Evolutionary conservation across 2,888 invertebrate genomes (phyloP), one percentile per base, ranked within the genome.

Genomic region (Drosophila diplacantha): DNA sequence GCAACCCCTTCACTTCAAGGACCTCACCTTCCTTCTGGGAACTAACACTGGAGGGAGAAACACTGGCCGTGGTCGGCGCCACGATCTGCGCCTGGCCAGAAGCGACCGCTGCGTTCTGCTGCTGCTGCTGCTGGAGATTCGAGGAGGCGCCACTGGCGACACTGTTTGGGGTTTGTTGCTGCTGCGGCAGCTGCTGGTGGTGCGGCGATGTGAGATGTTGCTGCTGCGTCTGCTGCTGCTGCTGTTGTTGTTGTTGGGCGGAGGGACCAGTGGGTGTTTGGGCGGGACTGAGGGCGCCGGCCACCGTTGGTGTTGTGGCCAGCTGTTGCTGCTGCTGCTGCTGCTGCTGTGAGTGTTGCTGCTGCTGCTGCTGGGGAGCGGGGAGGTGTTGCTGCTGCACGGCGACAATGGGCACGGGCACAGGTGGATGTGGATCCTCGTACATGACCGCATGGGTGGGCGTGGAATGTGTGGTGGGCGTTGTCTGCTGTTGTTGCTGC

Each of bases 21-120:
- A 31, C 67, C 87, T 87, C 83, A 89, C 88, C 88, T 89, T 88
- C 87, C 75, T 89, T 88, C 81, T 89, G 88, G 68, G 88, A 89
- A 77, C 88, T 88, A 83, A 88, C 91, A 87, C 91, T 91, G 85
- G 91, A 91, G 81, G 91, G 90, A 79, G 91, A 91, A 82, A 90
- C 90, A 76, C 91, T 90, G 84, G 91, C 90, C 83, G 91, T 90
- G 71, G 90, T 90, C 85, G 90, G 90, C 85, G 91, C 90, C 73
- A 88, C 87, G 77, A 88, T 88, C 82, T 88, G 88, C 70, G 86
- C 85, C 78, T 89, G 88, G 71, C 86, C 87, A 79, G 89, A 84
- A 81, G 88, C 87, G 85, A 88, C 89, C 80, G 88, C 86, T 82
- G 86, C 77, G 69, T 86, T 88, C 81, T 88, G 85, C 37, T 81